These are phyloP conservation scores for Meta bourneti DNA, from an alignment of 2,888 invertebrate genomes.

Conservation along the genomic window DNA sequence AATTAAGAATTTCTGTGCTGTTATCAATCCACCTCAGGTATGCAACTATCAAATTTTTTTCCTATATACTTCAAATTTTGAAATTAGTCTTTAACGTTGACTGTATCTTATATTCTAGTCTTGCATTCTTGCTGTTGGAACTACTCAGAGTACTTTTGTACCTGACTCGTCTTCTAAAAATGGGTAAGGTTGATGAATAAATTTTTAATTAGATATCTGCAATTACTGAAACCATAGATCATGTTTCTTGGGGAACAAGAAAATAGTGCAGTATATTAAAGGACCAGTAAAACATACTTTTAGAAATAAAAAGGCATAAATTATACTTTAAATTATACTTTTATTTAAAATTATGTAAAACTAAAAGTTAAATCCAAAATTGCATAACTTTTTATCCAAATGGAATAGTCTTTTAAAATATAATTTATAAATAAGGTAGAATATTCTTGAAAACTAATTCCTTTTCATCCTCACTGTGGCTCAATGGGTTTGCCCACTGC, in stretches of 20 bases:
- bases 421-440: too few relatives aligned
- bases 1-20: slow-evolving; percentile 85
- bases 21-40: slow-evolving; percentile 86
- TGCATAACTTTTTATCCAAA: too few relatives aligned
- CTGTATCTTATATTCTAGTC: slow-evolving; percentile 82
- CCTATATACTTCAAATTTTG: background rate
- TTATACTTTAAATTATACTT: too few relatives aligned
- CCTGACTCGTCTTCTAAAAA: slow-evolving; percentile 87
- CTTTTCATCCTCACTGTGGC: too few relatives aligned
- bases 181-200: slow-evolving; percentile 85
- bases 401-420: too few relatives aligned
- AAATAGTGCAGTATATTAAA: too few relatives aligned
- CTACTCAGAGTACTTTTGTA: slow-evolving; percentile 88
- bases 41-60: background rate
- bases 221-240: background rate
- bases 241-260: background rate
- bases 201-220: background rate
- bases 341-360: too few relatives aligned
- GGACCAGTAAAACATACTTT: too few relatives aligned
- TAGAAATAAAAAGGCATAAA: too few relatives aligned
- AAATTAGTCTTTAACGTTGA: background rate
- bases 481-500: too few relatives aligned
- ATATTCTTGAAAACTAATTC: too few relatives aligned
- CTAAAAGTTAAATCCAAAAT: too few relatives aligned
- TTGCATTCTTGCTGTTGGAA: slow-evolving; percentile 94